Conservation (phyloP, 1,140 invertebrate genomes). For the Centruroides vittatus region DNA sequence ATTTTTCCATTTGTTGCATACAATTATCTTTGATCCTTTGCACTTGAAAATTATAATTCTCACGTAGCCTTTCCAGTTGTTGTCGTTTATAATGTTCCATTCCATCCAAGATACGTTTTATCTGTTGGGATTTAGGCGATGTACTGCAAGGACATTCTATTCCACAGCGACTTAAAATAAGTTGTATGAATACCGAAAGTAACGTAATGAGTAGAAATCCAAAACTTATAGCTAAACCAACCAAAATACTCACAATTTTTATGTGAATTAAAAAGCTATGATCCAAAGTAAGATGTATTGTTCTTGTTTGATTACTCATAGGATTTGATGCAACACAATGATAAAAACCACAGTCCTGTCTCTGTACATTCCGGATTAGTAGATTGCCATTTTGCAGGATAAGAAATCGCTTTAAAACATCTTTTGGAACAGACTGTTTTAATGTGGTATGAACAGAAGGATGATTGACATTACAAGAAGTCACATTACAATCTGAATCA, state of each 20-base stretch:
- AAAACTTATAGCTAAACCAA: constrained; percentile 59
- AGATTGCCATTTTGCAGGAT: constrained; percentile 52
- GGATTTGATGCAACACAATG: constrained; percentile 72
- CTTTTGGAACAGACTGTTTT: background rate
- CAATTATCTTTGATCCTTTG: constrained; percentile 83
- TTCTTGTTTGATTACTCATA: constrained; percentile 44
- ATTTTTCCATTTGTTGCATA: constrained; percentile 80
- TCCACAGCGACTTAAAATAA: constrained; percentile 39
- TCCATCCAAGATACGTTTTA: constrained; percentile 56
- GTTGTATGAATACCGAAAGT: constrained; percentile 47
- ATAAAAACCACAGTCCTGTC: constrained; percentile 73
- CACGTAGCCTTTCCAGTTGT: constrained; percentile 63
- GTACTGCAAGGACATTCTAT: constrained; percentile 41
- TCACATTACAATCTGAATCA: background rate
- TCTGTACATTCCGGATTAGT: constrained; percentile 43
- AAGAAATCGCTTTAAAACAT: constrained; percentile 14
- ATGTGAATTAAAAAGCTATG: constrained; percentile 63
- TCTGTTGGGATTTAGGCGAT: constrained; percentile 60
- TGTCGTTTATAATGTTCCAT: constrained; percentile 79
- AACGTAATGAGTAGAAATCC: constrained; percentile 64
- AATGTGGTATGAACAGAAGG: background rate
- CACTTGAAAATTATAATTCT: constrained; percentile 83
- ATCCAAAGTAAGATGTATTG: constrained; percentile 48
- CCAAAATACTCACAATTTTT: constrained; percentile 64
- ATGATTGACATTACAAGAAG: background rate